Evolutionary conservation across 2,113 vertebrate species (phyloP), one percentile per base, ranked within the genome.

Genomic region (Maccullochella peelii): DNA sequence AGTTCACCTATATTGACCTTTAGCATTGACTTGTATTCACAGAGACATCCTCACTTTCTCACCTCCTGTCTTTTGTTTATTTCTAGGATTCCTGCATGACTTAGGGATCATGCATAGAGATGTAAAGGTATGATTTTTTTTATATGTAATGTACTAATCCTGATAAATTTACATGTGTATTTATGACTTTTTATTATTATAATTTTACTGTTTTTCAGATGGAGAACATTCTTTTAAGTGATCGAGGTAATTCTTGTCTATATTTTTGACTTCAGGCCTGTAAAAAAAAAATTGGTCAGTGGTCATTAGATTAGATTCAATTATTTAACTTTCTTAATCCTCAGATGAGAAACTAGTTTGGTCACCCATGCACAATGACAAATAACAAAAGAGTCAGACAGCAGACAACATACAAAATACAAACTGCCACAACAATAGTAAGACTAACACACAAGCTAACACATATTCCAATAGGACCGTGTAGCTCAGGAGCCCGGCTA

Each of bases 181-280:
- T 42, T 36, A 1, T 38, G n/a, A 66, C 2, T 8, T 73, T 70
- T 72, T 30, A 67, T 44, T 5, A 47, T 55, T 8, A 63, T 69
- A 6, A 55, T 63, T 61, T 30, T 30, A 10, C 23, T 67, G 2
- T 4, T 36, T 92, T 97, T 80, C 93, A 99, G 97, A 97, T 99
- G 97, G 97, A 99, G 84, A 98, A 98, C 86, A 95, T 99, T 55
- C 96, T 99, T 42, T 86, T 99, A 82, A 97, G 96, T 87, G 96
- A 98, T 91, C 92, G 94, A 95, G 97, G 98, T 98, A 95, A 92
- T 86, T 74, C 16, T 49, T 27, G 10, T 58, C 27, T 73, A 16
- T 27, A 2, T 61, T 58, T 62, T 40, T 16, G 0, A 14, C 18
- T 2, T 74, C 8, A 20, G 59, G 9, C 52, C 12, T 25, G 15